Base-by-base conservation (phyloP, 2,888 invertebrate genomes). In the Coronaproctus castanopsis region DNA sequence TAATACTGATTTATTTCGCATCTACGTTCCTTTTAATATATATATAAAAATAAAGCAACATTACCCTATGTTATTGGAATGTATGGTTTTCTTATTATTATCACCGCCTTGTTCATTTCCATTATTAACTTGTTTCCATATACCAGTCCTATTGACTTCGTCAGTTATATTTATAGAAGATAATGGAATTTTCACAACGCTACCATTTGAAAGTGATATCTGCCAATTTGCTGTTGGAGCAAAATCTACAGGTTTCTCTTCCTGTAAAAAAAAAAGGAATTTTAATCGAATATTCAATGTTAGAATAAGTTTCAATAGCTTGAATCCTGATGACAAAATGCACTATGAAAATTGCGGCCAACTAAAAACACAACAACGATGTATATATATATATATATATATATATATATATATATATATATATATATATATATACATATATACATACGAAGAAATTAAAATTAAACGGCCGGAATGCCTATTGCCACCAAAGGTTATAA, bases 81-180 rank as follows among this genome's bases (percentile, higher is more conserved):
- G 36, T 8, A 14, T 36, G 14, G n/a, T n/a, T n/a, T 36, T 36
- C 14, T 36, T 36, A 8, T 36, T 36, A 36, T 36, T 36, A 36
- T 36, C 14, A 36, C 14, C 36, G 36, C 21, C 54, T 55, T 61
- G 57, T 10, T 53, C 56, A 68, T 80, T 81, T 63, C 76, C 77
- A 67, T 82, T 82, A 70, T 87, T 88, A 18, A 89, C 85, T 73
- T 89, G 87, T 69, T 89, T 87, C 95, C 95, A 96, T 68, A 95
- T 86, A 36, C 90, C 87, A 24, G 87, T 86, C 71, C 88, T 88
- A 70, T 91, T 86, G 60, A 95, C 87, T 72, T 95, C 95, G 71
- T 95, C 92, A 3, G 90, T 85, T 69, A 93, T 87, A 71, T 90
- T 91, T 66, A 91, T 87, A 48, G 86, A 83, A 48, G 85, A 78